Evolutionary conservation across 2,888 invertebrate genomes (phyloP), one percentile per base, ranked within the genome.

Genomic region (Agonopterix arenella): DNA sequence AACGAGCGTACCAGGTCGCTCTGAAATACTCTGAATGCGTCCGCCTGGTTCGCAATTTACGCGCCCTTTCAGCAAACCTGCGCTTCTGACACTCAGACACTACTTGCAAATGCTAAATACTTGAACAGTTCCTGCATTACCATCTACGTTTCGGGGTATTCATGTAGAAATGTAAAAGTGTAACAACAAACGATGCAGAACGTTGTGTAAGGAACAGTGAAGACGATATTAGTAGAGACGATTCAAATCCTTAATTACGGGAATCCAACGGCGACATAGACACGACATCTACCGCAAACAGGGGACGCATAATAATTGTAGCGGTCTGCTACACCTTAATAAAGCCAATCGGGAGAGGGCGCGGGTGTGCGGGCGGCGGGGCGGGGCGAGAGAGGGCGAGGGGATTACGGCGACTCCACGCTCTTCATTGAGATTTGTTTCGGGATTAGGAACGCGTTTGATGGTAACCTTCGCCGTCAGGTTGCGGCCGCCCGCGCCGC

Each of bases 351-450:
- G 83, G 77, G 78, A 68, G 61, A 65, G 71, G 68, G 65, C 58
- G 67, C 64, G 28, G 73, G 65, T 18, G 18, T 18, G 18, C 18
- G 18, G 64, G 65, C 57, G 58, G 64, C 55, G 66, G 64, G 62
- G 59, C 52, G 56, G 57, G 55, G 64, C 60, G 62, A 63, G 64
- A 65, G 64, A 66, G 64, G 59, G 66, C 73, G 71, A 69, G 60
- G 84, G 84, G 85, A 84, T 85, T 85, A 82, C 66, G 68, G 74
- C 70, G 76, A 77, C 79, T 80, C 79, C 78, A 75, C 81, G 79
- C 82, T 85, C 82, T 84, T 86, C 88, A 88, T 89, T 88, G 88
- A 88, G 89, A 89, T 89, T 89, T 88, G 88, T 89, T 85, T 84
- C 76, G 76, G 86, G 85, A 86, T 89, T 88, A 86, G 78, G 77